These are phyloP conservation scores for Drosophila hamatofila DNA, from an alignment of 2,888 invertebrate genomes.

Conservation along the genomic window DNA sequence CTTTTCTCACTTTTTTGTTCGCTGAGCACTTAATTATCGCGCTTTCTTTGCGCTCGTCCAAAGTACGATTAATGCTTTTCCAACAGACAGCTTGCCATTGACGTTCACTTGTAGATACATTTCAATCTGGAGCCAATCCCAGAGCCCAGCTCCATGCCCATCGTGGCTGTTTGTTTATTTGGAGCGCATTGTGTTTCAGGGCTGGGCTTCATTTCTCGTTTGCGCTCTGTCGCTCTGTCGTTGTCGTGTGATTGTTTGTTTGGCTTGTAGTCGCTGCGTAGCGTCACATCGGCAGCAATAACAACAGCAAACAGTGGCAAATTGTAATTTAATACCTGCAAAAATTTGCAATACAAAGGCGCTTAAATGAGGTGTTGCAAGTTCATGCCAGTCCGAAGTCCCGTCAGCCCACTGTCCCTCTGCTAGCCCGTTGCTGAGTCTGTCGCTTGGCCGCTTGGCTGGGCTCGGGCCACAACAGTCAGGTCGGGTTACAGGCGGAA, in stretches of 20 bases:
- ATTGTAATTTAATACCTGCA: conserved; percentile 74
- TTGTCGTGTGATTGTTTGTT: conserved; percentile 60
- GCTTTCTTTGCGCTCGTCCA: conserved; percentile 24
- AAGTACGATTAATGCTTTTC: conserved; percentile 17
- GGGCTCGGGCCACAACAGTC: conserved; percentile 35
- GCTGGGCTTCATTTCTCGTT: conserved; percentile 49
- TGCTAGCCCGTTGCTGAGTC: conserved; percentile 19
- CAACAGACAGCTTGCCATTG: conserved; percentile 12
- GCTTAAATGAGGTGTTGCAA: conserved; percentile 82
- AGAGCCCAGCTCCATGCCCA: conserved; percentile 37
- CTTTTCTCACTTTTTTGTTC: neutral
- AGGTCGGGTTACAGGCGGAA: conserved; percentile 71
- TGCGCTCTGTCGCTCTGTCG: conserved; percentile 10
- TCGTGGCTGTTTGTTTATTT: conserved; percentile 63
- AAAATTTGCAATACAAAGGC: conserved; percentile 75
- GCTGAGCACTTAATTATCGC: conserved; percentile 49
- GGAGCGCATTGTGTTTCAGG: conserved; percentile 73
- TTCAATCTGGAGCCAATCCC: conserved; percentile 52
- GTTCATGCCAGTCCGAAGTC: conserved; percentile 52
- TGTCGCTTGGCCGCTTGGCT: conserved; percentile 38
- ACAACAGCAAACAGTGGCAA: conserved; percentile 63
- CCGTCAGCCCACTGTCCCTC: conserved; percentile 12
- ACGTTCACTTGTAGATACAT: conserved; percentile 55
- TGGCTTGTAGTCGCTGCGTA: conserved; percentile 52
- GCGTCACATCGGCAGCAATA: conserved; percentile 33